Evolutionary conservation across 2,888 invertebrate genomes (phyloP), one percentile per base, ranked within the genome.

Genomic region (Dichetophora obliterata): DNA sequence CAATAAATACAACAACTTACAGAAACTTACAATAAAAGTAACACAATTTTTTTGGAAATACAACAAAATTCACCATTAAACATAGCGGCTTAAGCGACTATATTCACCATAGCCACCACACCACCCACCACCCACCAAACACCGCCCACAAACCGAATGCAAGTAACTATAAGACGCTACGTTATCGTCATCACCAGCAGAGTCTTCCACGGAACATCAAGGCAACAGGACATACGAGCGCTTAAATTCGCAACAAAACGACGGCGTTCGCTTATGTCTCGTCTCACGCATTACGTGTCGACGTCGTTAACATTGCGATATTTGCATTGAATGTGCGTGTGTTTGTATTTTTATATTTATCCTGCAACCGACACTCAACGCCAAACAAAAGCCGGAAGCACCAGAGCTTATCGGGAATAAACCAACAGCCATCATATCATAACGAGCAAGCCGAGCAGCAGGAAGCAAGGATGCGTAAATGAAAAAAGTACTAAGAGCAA

Each of bases 151-250:
- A 61, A 5, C 73, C n/a, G 24, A 73, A 43, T n/a, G 37, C 24
- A 69, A 27, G 65, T 6, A 16, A 54, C 50, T 79, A 80, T 80
- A 80, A 80, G 79, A 76, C 69, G 63, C 34, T 66, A 54, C 72
- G 77, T 54, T 72, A 16, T 34, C 72, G 31, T 11, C 48, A 37
- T 71, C 63, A 79, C 79, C 77, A 79, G 79, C 84, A 80, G 85
- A 85, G 85, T 86, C 85, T 84, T 83, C 83, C 43, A 80, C 82
- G 80, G 80, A 81, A 82, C 82, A 82, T 82, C 79, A 80, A 82
- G 75, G 63, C 79, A 78, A 76, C 81, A 81, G 81, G 81, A 83
- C 70, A 34, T 65, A 65, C 63, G 63, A 27, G 63, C 16, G 37
- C n/a, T 27, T 65, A 65, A 43, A 43, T 43, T 43, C 43, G 31